Evolutionary conservation across 2,113 vertebrate species (phyloP), one percentile per base, ranked within the genome.

Genomic region (Otolemur garnettii): DNA sequence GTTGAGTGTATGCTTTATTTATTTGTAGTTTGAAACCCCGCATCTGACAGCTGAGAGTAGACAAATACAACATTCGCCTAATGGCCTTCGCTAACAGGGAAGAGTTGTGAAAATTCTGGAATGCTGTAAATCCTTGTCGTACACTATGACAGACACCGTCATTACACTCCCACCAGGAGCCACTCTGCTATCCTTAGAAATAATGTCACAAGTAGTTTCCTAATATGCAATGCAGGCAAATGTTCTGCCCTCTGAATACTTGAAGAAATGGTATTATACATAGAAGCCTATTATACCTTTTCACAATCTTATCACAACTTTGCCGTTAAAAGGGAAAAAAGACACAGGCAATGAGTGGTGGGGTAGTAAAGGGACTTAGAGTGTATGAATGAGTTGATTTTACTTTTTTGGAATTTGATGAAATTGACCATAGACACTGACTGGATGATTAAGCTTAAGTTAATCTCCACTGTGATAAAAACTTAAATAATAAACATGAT

Each of bases 271-370:
- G 97, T 98, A 92, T 98, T 98, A 96, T 96, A 96, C 97, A 22
- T 80, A 96, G 89, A 98, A 90, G 90, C 90, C 95, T 97, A 81
- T 96, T 98, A 94, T 97, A 97, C 91, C 96, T 98, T 97, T 98
- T 98, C 98, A 98, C 98, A 98, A 98, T 99, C 98, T 96, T 91
- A 81, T 82, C 96, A 95, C 91, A 97, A 91, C 12, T 35, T 97
- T 97, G 98, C 96, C 77, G 91, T 97, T 98, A 94, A 93, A 98
- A 95, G 95, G 97, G 95, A 93, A 95, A 95, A 96, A 97, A 97
- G 98, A 98, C 98, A 83, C 92, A 98, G 99, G 99, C 98, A 94
- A 98, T 99, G 99, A 99, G 87, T 93, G 98, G 98, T 99, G 98
- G 98, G 97, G 94, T 97, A 92, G 92, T 96, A 96, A 94, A 93